Evolutionary conservation across 1,140 invertebrate genomes (phyloP).

Genomic region (Cherax destructor): DNA sequence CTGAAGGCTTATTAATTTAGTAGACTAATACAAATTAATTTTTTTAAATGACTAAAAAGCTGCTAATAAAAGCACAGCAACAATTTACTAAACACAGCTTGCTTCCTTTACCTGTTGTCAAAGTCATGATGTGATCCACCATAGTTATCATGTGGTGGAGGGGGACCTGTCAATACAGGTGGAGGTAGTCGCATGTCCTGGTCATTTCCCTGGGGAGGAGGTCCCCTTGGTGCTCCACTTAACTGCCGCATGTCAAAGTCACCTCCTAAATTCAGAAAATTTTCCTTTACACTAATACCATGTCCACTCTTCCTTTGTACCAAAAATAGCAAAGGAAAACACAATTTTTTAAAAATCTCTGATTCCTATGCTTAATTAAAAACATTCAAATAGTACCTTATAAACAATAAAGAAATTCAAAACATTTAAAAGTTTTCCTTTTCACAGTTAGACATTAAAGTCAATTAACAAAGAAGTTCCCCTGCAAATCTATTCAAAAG

Average conservation of each 20-base stretch:
- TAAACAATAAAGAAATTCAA: too few relatives aligned
- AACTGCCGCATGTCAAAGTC: conserved; percentile 72
- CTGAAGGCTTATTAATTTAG: not conserved
- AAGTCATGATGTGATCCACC: conserved; percentile 63
- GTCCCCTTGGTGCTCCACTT: conserved; percentile 38
- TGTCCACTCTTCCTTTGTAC: too few relatives aligned
- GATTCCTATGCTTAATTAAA: too few relatives aligned
- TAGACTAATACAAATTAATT: not conserved
- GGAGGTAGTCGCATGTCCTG: conserved; percentile 72
- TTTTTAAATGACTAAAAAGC: not conserved
- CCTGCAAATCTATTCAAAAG: too few relatives aligned
- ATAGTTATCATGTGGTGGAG: conserved; percentile 59
- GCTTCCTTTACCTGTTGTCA: conserved; percentile 51
- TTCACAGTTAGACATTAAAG: too few relatives aligned
- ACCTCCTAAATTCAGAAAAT: not conserved
- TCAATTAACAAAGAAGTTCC: too few relatives aligned
- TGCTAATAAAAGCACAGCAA: not conserved
- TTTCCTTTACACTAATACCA: too few relatives aligned
- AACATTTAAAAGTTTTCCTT: too few relatives aligned
- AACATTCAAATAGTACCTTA: too few relatives aligned
- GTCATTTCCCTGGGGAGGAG: conserved; percentile 63
- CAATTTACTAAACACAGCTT: not conserved
- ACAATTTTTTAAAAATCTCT: too few relatives aligned
- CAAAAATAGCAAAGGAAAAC: too few relatives aligned
- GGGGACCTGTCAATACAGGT: conserved; percentile 66